These are phyloP conservation scores for Lampris megalopsis DNA, from an alignment of 2,113 vertebrate genomes.

Conservation along the genomic window DNA sequence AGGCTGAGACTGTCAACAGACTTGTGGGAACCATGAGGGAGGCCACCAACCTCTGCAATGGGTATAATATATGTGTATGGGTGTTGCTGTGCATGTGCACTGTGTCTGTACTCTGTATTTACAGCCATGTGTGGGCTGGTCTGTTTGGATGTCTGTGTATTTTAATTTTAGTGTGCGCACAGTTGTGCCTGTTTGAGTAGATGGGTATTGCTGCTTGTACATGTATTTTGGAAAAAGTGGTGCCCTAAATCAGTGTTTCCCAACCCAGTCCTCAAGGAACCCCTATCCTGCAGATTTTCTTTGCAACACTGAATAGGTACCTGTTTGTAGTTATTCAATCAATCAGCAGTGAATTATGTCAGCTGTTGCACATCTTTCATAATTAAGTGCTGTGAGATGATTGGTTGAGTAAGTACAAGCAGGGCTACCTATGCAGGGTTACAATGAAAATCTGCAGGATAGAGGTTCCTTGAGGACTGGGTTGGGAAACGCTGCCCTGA, in stretches of 20 bases:
- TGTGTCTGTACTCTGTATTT: background rate
- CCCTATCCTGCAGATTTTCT: no score
- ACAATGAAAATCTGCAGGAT: no score
- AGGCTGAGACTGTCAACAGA: conserved; percentile 92
- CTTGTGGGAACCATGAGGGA: conserved; percentile 96
- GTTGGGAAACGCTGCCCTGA: no score
- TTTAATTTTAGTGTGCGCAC: background rate
- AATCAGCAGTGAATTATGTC: no score
- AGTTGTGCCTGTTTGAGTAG: conserved; percentile 1
- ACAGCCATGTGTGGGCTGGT: background rate
- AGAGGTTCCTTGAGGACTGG: no score
- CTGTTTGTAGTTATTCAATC: no score
- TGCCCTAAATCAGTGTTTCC: background rate
- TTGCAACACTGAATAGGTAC: no score
- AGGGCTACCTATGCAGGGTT: no score
- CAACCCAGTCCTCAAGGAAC: no score
- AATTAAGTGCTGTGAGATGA: no score
- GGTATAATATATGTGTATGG: conserved; percentile 77
- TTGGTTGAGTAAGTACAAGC: no score
- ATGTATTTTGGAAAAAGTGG: conserved; percentile 36
- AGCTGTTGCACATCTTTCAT: no score
- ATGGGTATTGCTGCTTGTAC: conserved; percentile 1
- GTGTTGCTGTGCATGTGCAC: background rate
- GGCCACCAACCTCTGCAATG: conserved; percentile 95
- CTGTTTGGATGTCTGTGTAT: background rate